Evolutionary conservation across 2,888 invertebrate species (phyloP), one percentile per base, ranked within the genome.

Genomic region (Andrena bucephala): DNA sequence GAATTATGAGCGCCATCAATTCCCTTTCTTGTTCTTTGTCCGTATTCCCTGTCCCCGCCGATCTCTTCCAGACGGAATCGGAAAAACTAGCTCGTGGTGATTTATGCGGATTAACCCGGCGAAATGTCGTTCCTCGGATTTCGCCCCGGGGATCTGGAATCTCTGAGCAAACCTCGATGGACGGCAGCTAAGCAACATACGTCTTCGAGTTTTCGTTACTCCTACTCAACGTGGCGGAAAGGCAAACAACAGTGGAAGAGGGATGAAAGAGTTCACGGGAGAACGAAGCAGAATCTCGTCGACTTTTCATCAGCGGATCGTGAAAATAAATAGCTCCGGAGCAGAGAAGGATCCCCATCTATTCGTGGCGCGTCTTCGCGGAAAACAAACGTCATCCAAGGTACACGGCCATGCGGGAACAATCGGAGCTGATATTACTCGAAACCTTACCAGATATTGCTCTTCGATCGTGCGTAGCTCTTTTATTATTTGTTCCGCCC

Each of bases 1-100:
- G 87, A 93, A 90, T 90, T 91, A 93, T 91, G 91, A 90, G 84
- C 82, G 86, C 90, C 91, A 92, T 93, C 91, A 90, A 92, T 93
- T 92, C 62, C 65, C 63, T 20, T 52, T 54, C 66, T 29, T 16
- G 62, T 60, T 60, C 24, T 42, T 7, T 10, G 27, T 36, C 33
- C 20, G 57, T 50, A 8, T 48, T 13, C 33, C 29, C 29, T 36
- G 52, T 33, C 27, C 31, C 20, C 10, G 20, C 20, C 66, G 62
- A 33, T 24, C 20, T 20, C 52, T 75, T 52, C 24, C 29, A 8
- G 72, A 62, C 63, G 79, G 42, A 77, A 82, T 77, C 73, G 81
- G 77, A 80, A 81, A 80, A 81, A 78, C 73, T 85, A 83, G 74
- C 72, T 78, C 60, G 67, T 24, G 16, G 70, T 83, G 88, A 89